Percentiles rank a stretch among this genome's conserved stretches.
Evolutionary conservation across 2,113 vertebrate genomes (phyloP).

Genomic region (Chionodraco myersi): DNA sequence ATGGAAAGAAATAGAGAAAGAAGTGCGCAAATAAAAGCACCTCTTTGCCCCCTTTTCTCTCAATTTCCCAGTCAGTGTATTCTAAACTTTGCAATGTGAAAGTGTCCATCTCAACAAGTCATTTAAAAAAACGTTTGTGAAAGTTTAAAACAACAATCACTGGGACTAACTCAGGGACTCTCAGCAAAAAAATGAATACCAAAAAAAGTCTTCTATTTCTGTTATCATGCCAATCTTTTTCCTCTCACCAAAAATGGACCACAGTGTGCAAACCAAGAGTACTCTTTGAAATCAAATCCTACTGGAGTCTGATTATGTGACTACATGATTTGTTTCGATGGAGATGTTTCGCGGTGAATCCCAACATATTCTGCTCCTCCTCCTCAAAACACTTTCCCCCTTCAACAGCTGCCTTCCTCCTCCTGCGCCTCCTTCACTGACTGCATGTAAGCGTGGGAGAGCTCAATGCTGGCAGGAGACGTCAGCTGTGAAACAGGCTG

Average conservation of each 20-base stretch:
- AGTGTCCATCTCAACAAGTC: conserved; percentile 52
- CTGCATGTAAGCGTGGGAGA: conserved; percentile 37
- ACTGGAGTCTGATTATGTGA: background rate
- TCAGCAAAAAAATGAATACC: too few species aligned
- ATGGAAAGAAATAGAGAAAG: conserved; percentile 30
- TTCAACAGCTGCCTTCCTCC: conserved; percentile 51
- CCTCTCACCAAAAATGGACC: too few species aligned
- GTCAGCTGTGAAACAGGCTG: conserved; percentile 53
- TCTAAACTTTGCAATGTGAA: conserved; percentile 32
- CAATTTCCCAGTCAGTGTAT: conserved; percentile 32
- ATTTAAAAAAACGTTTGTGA: too few species aligned
- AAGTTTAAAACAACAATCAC: too few species aligned
- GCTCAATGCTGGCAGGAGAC: conserved; percentile 59
- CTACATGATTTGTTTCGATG: conserved; percentile 41
- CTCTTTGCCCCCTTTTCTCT: conserved; percentile 20
- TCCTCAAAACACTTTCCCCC: conserved; percentile 34
- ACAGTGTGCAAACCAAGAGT: background rate
- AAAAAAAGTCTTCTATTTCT: too few species aligned
- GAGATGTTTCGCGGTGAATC: conserved; percentile 40
- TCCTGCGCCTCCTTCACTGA: conserved; percentile 23
- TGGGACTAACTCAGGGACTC: too few species aligned
- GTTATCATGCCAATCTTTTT: too few species aligned
- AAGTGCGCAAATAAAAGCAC: conserved; percentile 33
- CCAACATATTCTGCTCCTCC: conserved; percentile 31
- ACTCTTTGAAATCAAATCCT: background rate